These are phyloP conservation scores for Aphidoletes aphidimyza DNA, from an alignment of 2,888 invertebrate genomes.

Conservation along the genomic window DNA sequence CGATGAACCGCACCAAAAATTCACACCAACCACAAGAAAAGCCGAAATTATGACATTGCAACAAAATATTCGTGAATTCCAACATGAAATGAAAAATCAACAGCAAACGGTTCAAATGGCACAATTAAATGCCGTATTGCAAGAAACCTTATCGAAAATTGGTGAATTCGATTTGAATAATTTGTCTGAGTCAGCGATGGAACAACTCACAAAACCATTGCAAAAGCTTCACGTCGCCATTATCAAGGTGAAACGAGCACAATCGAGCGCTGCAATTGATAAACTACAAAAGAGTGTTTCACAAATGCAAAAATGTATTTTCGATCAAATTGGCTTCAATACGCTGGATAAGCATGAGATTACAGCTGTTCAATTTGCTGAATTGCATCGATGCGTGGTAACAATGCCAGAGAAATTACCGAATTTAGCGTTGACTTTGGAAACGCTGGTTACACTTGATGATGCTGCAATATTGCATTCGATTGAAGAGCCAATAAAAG, in stretches of 20 bases:
- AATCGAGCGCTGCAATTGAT: background rate
- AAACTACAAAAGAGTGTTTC: constrained; percentile 22
- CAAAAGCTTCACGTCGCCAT: background rate
- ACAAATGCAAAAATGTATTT: constrained; percentile 47
- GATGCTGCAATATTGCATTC: background rate
- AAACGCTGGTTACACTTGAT: background rate
- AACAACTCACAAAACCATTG: constrained; percentile 3
- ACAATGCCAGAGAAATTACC: background rate
- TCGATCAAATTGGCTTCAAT: background rate
- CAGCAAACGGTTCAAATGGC: background rate
- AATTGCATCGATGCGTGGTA: constrained; percentile 24
- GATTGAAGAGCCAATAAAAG: background rate
- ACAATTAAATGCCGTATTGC: background rate
- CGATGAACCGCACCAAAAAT: background rate
- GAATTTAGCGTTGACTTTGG: background rate
- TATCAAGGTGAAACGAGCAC: background rate
- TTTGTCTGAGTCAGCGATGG: background rate
- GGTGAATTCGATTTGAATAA: background rate
- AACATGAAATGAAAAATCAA: background rate
- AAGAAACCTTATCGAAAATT: background rate
- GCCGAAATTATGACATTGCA: background rate
- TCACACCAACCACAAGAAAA: background rate
- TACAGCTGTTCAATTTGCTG: constrained; percentile 22
- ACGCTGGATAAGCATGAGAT: background rate
- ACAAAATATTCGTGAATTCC: background rate